Evolutionary conservation across 2,113 vertebrate species (phyloP).

Genomic region (Thunnus thynnus): DNA sequence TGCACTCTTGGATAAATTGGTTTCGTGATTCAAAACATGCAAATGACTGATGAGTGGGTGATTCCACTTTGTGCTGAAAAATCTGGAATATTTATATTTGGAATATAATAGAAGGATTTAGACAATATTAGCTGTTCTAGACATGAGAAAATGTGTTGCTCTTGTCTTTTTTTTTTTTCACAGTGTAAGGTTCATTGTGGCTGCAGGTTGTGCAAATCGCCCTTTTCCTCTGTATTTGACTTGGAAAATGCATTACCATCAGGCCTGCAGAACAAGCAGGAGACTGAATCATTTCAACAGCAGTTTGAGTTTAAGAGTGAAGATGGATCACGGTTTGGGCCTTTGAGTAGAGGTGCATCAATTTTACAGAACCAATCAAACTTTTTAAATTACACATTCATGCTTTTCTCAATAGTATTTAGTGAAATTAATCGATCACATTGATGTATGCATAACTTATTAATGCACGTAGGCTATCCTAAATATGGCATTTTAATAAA

Average conservation of each 20-base stretch:
- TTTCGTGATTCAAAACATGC: constrained; percentile 48
- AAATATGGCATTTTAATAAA: background rate
- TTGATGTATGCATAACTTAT: background rate
- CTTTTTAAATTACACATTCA: background rate
- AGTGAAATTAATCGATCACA: background rate
- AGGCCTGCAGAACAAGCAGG: constrained; percentile 29
- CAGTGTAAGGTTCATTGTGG: constrained; percentile 73
- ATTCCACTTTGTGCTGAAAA: constrained; percentile 7
- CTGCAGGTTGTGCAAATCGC: constrained; percentile 84
- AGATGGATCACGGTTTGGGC: constrained; percentile 22
- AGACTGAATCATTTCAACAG: constrained; percentile 19
- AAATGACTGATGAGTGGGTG: constrained; percentile 42
- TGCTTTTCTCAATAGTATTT: background rate
- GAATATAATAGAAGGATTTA: constrained; percentile 30
- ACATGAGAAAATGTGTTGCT: constrained; percentile 25
- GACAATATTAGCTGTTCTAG: constrained; percentile 15
- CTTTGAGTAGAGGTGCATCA: constrained; percentile 51
- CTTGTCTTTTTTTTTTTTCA: constrained; percentile 11
- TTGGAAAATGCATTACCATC: constrained; percentile 18
- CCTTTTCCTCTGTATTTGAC: constrained; percentile 73
- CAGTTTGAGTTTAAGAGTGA: constrained; percentile 28
- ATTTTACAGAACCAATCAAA: background rate
- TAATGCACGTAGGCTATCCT: background rate
- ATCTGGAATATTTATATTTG: background rate
- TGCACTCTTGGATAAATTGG: constrained; percentile 23